Percentiles rank a stretch among this genome's conserved stretches.
phyloP scores from a whole-genome alignment of 2,888 invertebrate species.

The Microplitis manilae region DNA sequence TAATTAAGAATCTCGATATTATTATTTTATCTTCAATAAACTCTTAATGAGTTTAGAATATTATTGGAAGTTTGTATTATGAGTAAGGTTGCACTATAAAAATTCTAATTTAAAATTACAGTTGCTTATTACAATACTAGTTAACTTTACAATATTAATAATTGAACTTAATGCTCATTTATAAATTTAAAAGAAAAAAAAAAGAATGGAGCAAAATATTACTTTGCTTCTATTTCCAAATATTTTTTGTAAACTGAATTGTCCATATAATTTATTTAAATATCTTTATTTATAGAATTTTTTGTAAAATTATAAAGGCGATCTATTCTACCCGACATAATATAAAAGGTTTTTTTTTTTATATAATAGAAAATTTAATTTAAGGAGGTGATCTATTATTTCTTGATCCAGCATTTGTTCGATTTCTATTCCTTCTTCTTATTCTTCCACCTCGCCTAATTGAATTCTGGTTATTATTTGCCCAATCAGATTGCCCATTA shows the following conservation, averaged over 20 bases:
- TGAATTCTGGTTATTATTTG: constrained; percentile 53
- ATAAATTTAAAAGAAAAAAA: too few species aligned
- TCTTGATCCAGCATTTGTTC: constrained; percentile 58
- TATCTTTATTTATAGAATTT: too few species aligned
- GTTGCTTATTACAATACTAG: not conserved
- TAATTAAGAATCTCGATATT: not conserved
- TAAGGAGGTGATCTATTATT: constrained; percentile 58
- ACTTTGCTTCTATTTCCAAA: not conserved
- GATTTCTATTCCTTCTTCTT: constrained; percentile 62
- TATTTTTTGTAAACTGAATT: not conserved
- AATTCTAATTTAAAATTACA: not conserved
- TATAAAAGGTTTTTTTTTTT: not conserved
- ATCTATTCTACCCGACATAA: not conserved
- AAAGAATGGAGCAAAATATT: not conserved
- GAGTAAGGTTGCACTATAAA: not conserved
- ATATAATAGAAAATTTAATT: constrained; percentile 19
- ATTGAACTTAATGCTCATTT: too few species aligned
- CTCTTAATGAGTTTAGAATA: not conserved
- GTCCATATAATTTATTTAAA: too few species aligned
- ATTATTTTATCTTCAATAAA: not conserved
- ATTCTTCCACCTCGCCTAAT: constrained; percentile 58
- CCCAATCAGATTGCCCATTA: constrained; percentile 61
- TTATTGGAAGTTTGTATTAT: not conserved
- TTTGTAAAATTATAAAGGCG: too few species aligned
- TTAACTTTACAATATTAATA: not conserved